phyloP scores from a whole-genome alignment of 2,113 vertebrate species.

The Salminus brasiliensis region DNA sequence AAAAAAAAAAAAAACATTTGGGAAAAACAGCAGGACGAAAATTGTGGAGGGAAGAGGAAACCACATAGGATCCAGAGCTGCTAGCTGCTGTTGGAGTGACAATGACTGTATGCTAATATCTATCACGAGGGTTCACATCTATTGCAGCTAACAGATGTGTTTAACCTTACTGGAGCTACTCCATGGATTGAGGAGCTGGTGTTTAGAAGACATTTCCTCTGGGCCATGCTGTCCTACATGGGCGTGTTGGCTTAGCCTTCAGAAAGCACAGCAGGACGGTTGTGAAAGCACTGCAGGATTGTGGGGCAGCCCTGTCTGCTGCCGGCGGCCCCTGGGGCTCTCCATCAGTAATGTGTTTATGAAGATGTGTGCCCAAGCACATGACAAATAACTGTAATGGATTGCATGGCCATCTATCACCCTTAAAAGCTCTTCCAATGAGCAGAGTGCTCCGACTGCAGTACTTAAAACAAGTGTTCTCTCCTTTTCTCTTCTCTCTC shows the following conservation, averaged over 20 bases:
- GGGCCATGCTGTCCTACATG: slow-evolving; percentile 9
- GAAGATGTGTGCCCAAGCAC: slow-evolving; percentile 46
- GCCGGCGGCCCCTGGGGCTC: not conserved
- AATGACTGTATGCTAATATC: slow-evolving; percentile 9
- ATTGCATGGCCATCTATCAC: slow-evolving; percentile 54
- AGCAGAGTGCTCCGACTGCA: slow-evolving; percentile 48
- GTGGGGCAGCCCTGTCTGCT: not conserved
- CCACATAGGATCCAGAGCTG: not conserved
- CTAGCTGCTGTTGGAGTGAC: not conserved
- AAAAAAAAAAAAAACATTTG: not conserved
- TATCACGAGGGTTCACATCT: slow-evolving; percentile 15
- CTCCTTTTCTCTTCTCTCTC: not conserved
- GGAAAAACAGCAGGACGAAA: not conserved
- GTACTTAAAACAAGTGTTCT: slow-evolving; percentile 13
- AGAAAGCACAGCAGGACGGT: not conserved
- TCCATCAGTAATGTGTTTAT: slow-evolving; percentile 45
- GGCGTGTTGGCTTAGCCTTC: not conserved
- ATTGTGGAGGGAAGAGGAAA: not conserved
- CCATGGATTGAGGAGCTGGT: not conserved
- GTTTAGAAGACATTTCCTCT: not conserved
- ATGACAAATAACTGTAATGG: slow-evolving; percentile 58
- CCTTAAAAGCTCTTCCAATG: slow-evolving; percentile 60
- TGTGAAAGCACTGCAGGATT: not conserved
- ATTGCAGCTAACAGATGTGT: slow-evolving; percentile 22
- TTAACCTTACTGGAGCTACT: slow-evolving; percentile 2